phyloP scores from a whole-genome alignment of 2,888 invertebrate genomes.

The Fragum whitleyi region DNA sequence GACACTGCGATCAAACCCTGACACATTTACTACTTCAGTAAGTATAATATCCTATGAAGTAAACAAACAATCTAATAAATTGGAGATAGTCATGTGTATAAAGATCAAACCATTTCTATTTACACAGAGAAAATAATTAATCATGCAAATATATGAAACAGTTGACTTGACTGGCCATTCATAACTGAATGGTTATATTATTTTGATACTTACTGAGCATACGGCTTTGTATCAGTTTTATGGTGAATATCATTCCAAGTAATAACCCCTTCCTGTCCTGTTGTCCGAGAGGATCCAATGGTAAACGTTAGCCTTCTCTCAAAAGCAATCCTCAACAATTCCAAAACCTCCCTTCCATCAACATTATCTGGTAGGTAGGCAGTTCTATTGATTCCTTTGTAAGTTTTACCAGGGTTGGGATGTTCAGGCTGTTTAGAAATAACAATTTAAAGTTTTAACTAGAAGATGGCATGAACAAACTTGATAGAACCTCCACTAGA shows the following conservation, averaged over 20 bases:
- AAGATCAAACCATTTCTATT: too few relatives aligned
- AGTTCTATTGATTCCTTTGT: slow-evolving; percentile 67
- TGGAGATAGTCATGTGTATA: too few relatives aligned
- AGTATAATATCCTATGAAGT: too few relatives aligned
- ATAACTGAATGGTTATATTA: too few relatives aligned
- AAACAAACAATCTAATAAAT: too few relatives aligned
- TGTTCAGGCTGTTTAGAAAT: slow-evolving; percentile 62
- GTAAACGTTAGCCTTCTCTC: slow-evolving; percentile 76
- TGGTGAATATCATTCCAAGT: slow-evolving; percentile 80
- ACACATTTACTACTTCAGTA: too few relatives aligned
- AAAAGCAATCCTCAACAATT: slow-evolving; percentile 74
- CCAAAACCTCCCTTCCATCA: slow-evolving; percentile 70
- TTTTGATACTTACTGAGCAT: slow-evolving; percentile 30
- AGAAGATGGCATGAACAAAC: too few relatives aligned
- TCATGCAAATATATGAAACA: too few relatives aligned
- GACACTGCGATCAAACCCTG: too few relatives aligned
- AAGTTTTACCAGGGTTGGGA: slow-evolving; percentile 72
- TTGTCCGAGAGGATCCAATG: slow-evolving; percentile 76
- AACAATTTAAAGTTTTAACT: background rate
- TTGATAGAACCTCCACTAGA: too few relatives aligned
- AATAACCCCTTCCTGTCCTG: slow-evolving; percentile 74
- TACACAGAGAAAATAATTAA: too few relatives aligned
- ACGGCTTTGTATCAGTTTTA: slow-evolving; percentile 69
- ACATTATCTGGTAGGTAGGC: slow-evolving; percentile 77
- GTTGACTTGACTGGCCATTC: too few relatives aligned